A percentile compares a stretch with the other conserved stretches of the same genome.
Conservation (phyloP, 1,140 invertebrate species). For the Philotrypesis tridentata region DNA sequence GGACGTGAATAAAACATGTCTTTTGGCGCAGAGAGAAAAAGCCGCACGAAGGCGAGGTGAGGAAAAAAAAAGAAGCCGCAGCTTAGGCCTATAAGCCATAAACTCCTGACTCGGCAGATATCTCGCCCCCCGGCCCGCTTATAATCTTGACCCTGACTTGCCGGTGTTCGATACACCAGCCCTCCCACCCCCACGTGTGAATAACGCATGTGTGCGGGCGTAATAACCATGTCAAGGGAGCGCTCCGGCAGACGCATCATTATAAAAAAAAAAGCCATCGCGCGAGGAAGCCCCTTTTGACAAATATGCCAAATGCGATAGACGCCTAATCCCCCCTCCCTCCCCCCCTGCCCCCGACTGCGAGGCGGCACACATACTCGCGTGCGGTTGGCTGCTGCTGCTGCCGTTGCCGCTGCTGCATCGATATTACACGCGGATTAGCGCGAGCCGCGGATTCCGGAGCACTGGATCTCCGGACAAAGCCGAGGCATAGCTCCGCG, state of each 20-base stretch:
- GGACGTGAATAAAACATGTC: not conserved
- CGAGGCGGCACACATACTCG: too few relatives aligned
- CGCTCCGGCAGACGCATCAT: not conserved
- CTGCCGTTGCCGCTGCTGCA: not conserved
- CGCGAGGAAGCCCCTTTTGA: slow-evolving; percentile 33
- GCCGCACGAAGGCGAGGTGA: too few relatives aligned
- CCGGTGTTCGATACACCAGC: too few relatives aligned
- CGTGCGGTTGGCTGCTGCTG: not conserved
- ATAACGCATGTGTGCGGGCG: too few relatives aligned
- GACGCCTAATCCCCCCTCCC: not conserved
- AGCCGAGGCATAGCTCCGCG: not conserved
- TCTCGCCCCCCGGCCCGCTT: not conserved
- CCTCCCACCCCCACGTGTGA: too few relatives aligned
- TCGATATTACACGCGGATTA: not conserved
- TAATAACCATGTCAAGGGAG: slow-evolving; percentile 28
- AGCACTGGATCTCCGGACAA: not conserved
- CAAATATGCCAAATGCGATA: slow-evolving; percentile 35
- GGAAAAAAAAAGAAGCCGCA: not conserved
- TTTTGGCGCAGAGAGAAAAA: not conserved
- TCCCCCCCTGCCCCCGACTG: too few relatives aligned
- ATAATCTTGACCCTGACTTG: not conserved
- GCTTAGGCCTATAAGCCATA: not conserved
- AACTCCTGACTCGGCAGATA: slow-evolving; percentile 2
- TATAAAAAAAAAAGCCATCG: slow-evolving; percentile 23
- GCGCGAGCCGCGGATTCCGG: not conserved